Percentiles rank a stretch among this genome's conserved stretches.
Evolutionary conservation across 2,888 invertebrate genomes (phyloP).

Genomic region (Lissonota sp.): DNA sequence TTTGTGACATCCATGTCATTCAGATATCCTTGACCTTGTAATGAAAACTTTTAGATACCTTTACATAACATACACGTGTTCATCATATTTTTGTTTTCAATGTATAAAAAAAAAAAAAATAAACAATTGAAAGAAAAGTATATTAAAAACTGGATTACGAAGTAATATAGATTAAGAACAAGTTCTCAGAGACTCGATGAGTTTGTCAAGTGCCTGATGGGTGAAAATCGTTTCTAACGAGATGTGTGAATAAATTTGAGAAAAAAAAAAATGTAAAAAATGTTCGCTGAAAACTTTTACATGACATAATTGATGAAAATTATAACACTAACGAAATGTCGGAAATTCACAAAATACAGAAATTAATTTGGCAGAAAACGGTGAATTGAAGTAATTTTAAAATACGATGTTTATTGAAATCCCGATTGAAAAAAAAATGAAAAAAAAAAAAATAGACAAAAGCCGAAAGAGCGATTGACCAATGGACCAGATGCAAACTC

Average conservation of each 20-base stretch:
- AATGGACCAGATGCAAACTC: conserved; percentile 59
- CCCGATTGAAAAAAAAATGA: conserved; percentile 13
- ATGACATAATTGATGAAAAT: too few species aligned
- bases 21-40: conserved; percentile 68
- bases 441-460: too few species aligned
- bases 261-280: conserved; percentile 19
- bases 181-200: conserved; percentile 55
- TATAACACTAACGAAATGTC: too few species aligned
- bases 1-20: conserved; percentile 45
- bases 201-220: conserved; percentile 75
- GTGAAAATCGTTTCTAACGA: conserved; percentile 49
- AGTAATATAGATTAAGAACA: conserved; percentile 22
- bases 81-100: conserved; percentile 77
- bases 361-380: too few species aligned
- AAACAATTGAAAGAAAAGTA: too few species aligned
- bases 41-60: conserved; percentile 73
- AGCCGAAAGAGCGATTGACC: conserved; percentile 33
- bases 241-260: conserved; percentile 34
- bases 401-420: conserved; percentile 25
- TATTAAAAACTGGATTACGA: too few species aligned
- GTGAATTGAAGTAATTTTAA: conserved; percentile 13
- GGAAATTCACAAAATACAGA: too few species aligned
- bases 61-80: conserved; percentile 73
- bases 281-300: conserved; percentile 2
- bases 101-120: conserved; percentile 25